Conservation (phyloP, 2,888 invertebrate species). For the Lycocerus yunnanus region DNA sequence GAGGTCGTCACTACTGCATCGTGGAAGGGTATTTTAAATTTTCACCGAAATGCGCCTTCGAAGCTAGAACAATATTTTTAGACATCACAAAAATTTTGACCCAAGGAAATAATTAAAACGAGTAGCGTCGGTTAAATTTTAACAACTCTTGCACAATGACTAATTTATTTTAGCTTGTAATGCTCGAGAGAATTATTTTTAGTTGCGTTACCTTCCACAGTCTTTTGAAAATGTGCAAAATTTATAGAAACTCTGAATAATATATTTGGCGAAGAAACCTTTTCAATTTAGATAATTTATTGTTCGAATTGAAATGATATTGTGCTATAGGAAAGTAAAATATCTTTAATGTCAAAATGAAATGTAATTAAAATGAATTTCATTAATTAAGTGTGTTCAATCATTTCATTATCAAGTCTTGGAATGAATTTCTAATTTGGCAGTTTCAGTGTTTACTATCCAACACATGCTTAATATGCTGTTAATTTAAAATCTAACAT, state of each 20-base stretch:
- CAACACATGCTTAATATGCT: constrained; percentile 18
- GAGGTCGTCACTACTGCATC: neutral
- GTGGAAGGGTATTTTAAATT: neutral
- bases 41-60: neutral
- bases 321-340: neutral
- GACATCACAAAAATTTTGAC: neutral
- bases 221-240: neutral
- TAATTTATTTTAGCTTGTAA: neutral
- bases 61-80: neutral
- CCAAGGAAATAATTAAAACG: neutral
- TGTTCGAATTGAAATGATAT: neutral
- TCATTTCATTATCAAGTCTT: constrained; percentile 6
- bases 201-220: neutral
- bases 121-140: neutral
- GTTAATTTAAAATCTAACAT: constrained; percentile 18
- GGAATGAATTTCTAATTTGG: constrained; percentile 19
- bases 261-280: neutral
- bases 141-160: neutral
- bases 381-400: neutral
- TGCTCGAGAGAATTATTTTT: neutral
- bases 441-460: constrained; percentile 25
- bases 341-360: neutral
- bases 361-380: neutral
- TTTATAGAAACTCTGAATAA: neutral
- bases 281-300: neutral